phyloP scores from a whole-genome alignment of 2,113 vertebrate genomes.

The Todiramphus chloris region DNA sequence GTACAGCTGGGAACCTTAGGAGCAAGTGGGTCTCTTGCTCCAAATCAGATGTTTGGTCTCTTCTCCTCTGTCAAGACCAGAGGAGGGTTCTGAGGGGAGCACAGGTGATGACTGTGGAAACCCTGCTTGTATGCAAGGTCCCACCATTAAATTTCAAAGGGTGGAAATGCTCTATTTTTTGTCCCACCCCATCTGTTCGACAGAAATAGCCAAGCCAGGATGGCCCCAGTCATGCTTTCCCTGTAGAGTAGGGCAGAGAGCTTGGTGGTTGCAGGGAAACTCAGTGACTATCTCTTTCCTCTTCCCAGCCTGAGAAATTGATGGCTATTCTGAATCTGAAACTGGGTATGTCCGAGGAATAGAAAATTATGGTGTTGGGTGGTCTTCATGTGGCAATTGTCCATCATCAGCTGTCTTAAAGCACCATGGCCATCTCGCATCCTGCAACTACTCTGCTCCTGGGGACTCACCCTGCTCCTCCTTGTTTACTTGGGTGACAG shows the following conservation, averaged over 20 bases:
- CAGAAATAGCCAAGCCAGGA: background rate
- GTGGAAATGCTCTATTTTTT: background rate
- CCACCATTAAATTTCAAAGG: background rate
- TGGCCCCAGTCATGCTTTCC: background rate
- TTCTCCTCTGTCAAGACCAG: background rate
- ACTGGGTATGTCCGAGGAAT: background rate
- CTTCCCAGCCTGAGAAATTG: background rate
- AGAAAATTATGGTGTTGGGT: background rate
- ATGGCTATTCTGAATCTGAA: background rate
- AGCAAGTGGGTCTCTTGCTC: background rate
- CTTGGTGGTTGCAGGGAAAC: background rate
- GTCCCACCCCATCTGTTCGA: background rate
- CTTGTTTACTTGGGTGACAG: background rate
- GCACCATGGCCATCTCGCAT: background rate
- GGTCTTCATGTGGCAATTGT: background rate
- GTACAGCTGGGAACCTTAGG: background rate
- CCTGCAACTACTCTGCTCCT: background rate
- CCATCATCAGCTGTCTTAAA: background rate
- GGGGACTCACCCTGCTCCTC: rapidly evolving
- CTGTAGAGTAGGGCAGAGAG: background rate
- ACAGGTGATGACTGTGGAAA: background rate
- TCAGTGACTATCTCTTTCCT: background rate
- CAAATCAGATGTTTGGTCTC: background rate
- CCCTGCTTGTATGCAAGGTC: background rate
- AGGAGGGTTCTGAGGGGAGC: background rate